Conservation (phyloP, 2,888 invertebrate species). For the Trichogramma dendrolimi region DNA sequence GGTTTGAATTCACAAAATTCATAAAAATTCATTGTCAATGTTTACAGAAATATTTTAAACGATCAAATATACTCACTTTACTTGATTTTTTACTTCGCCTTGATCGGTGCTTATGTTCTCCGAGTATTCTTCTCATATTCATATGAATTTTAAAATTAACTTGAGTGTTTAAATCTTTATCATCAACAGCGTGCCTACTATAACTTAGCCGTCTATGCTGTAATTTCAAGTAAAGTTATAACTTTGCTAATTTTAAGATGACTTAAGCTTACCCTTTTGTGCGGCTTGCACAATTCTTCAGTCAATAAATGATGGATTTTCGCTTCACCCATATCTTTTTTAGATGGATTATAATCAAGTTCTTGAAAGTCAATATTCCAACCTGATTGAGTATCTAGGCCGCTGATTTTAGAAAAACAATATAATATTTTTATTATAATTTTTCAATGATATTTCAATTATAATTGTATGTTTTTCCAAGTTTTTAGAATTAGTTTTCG, state of each 20-base stretch:
- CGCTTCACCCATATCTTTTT: conserved; percentile 90
- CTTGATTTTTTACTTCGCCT: conserved; percentile 80
- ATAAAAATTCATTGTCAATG: too few relatives aligned
- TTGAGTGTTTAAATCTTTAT: conserved; percentile 80
- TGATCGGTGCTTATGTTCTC: conserved; percentile 76
- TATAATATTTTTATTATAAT: too few relatives aligned
- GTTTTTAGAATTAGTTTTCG: too few relatives aligned
- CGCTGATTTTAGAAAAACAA: too few relatives aligned
- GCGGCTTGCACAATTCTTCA: conserved; percentile 83
- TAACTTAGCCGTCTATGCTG: conserved; percentile 87
- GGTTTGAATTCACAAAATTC: too few relatives aligned
- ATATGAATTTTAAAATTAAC: conserved; percentile 85
- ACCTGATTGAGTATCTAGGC: conserved; percentile 60
- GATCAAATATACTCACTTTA: conserved; percentile 59
- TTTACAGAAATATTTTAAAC: too few relatives aligned
- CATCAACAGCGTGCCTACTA: conserved; percentile 86
- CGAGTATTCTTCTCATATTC: conserved; percentile 82
- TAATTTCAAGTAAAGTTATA: conserved; percentile 33
- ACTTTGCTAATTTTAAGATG: conserved; percentile 14
- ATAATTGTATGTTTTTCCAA: too few relatives aligned
- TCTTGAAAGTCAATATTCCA: conserved; percentile 94
- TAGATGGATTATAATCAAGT: conserved; percentile 85
- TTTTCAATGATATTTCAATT: too few relatives aligned
- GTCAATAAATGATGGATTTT: conserved; percentile 88
- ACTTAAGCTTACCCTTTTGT: conserved; percentile 68